A percentile compares a stretch with the other conserved stretches of the same genome.
phyloP scores from a whole-genome alignment of 2,797 vertebrate species.

The Neosalanx taihuensis region DNA sequence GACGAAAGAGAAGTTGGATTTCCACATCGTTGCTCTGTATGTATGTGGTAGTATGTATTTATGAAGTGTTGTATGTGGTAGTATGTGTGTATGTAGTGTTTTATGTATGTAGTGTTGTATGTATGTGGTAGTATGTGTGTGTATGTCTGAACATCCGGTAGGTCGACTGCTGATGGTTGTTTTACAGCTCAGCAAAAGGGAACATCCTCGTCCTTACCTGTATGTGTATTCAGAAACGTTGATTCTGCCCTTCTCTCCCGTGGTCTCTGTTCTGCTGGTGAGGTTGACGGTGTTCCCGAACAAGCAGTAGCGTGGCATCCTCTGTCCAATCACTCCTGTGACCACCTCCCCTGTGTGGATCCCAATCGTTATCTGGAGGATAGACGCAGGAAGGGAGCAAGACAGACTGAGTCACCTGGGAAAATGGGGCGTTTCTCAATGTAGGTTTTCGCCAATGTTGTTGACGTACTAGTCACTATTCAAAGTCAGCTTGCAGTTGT shows the following conservation, averaged over 20 bases:
- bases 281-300: slow-evolving; percentile 99
- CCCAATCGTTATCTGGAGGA: slow-evolving; percentile 91
- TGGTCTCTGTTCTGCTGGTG: slow-evolving; percentile 98
- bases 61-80: too few species aligned
- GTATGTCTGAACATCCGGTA: too few species aligned
- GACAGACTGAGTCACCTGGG: too few species aligned
- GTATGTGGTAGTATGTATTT: too few species aligned
- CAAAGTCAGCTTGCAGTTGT: background rate
- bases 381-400: too few species aligned
- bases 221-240: slow-evolving; percentile 97
- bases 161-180: too few species aligned
- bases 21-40: background rate
- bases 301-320: slow-evolving; percentile 97
- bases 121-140: too few species aligned
- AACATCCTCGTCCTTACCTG: slow-evolving; percentile 71
- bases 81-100: too few species aligned
- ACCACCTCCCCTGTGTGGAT: slow-evolving; percentile 99
- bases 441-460: background rate
- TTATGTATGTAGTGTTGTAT: too few species aligned
- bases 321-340: slow-evolving; percentile 96
- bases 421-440: background rate
- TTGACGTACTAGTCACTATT: background rate
- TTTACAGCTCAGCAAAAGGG: background rate
- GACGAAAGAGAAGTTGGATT: slow-evolving; percentile 23
- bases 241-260: slow-evolving; percentile 94